Base-by-base conservation (phyloP, 2,113 vertebrate genomes). In the Aramus guarauna region DNA sequence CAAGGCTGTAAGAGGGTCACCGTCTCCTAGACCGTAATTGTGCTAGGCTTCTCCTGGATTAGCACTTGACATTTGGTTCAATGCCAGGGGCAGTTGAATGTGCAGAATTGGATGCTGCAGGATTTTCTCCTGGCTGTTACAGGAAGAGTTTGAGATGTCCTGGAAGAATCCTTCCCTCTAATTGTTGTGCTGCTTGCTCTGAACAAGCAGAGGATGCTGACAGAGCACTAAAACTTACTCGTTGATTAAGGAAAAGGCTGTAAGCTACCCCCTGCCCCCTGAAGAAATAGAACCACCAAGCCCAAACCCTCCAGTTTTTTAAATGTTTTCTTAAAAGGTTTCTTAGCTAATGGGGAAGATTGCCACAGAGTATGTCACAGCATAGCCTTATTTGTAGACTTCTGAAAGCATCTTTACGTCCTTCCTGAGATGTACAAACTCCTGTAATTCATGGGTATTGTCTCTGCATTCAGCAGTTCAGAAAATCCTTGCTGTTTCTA, bases 1-100 rank as follows among this genome's bases (percentile, higher is more conserved):
- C 95, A 96, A 96, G 79, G 85, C 90, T 81, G 9, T 64, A 52
- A 85, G 93, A 92, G 72, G 62, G 92, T 94, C 92, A 83, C 88
- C 62, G 34, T 96, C 84, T 93, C 81, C 53, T 69, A 58, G 83
- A 69, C 73, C 64, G 9, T 41, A 92, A 34, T 50, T 71, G 43
- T 69, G 66, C 56, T 68, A 36, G 89, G 34, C 53, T 88, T 88
- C 89, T 60, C 48, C 32, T 91, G 85, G 73, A 53, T 73, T 80
- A 64, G 82, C 39, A n/a, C 79, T 86, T 60, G 74, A 89, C 15
- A 5, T 78, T 90, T 87, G 80, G 71, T 86, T 79, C 64, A 56
- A 56, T 62, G 74, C 85, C 72, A 80, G 78, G 81, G 56, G 79
- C 78, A 76, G 86, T 87, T 88, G 30, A 50, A 68, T 48, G 67